These are phyloP conservation scores for Calcarius ornatus DNA, from an alignment of 2,113 vertebrate species.

Conservation along the genomic window DNA sequence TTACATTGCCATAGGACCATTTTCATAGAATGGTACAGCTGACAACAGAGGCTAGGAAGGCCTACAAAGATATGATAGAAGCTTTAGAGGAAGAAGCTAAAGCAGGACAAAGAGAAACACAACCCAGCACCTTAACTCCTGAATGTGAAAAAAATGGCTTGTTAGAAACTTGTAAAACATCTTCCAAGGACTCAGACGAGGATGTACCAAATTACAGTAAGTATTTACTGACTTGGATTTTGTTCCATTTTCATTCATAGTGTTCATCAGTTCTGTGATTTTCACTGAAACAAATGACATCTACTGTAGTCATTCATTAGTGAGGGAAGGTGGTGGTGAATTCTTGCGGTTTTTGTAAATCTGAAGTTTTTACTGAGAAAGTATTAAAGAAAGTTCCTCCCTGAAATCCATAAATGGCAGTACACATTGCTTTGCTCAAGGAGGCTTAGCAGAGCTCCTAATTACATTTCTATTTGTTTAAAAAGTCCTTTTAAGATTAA, in stretches of 20 bases:
- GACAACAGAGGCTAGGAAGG: slow-evolving; percentile 85
- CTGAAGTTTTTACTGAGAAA: background rate
- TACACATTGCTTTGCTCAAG: background rate
- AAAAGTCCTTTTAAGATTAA: background rate
- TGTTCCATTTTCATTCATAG: background rate
- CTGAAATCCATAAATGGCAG: background rate
- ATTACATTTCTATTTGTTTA: background rate
- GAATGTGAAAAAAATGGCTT: background rate
- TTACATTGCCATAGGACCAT: slow-evolving; percentile 75
- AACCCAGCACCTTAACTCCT: background rate
- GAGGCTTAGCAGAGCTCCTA: background rate
- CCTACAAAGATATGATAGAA: slow-evolving; percentile 86
- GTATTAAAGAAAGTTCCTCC: background rate
- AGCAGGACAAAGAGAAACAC: slow-evolving; percentile 7
- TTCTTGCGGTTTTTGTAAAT: background rate
- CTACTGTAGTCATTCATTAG: background rate
- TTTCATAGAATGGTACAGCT: slow-evolving; percentile 95
- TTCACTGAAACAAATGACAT: background rate
- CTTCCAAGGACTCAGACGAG: slow-evolving; percentile 54
- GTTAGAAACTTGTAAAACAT: background rate
- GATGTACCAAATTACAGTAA: slow-evolving; percentile 89
- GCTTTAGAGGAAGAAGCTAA: slow-evolving; percentile 65
- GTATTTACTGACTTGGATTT: slow-evolving; percentile 12
- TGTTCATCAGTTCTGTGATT: background rate
- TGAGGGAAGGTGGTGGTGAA: too few species aligned